Base-by-base conservation (phyloP, 2,888 invertebrate genomes). In the Eupsilia transversa region DNA sequence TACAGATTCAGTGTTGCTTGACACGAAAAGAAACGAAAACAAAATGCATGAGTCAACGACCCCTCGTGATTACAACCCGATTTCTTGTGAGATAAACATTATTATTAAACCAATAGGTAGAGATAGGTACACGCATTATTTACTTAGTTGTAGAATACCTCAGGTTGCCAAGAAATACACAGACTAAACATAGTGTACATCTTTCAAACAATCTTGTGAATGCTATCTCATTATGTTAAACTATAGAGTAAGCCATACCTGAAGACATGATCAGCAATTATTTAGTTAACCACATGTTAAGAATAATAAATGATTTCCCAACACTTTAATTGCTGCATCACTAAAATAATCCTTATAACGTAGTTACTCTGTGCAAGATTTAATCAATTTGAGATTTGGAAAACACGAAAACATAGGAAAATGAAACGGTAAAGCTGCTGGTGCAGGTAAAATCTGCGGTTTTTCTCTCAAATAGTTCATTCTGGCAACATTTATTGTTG, bases 391-490 rank as follows among this genome's bases (percentile, higher is more conserved):
- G 14, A 57, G 33, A 60, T 72, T 60, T 54, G 3, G 4, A 49
- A 69, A 57, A 69, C 59, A 71, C 56, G 23, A 68, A 61, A 63
- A 27, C 59, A n/a, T 70, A 38, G 10, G 5, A 57, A 72, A 66
- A 61, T 70, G 52, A 27, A 68, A 57, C 49, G 41, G 6, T 30
- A 56, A 64, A 74, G 69, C 73, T 63, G 20, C 9, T 74, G 64
- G 71, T 68, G 59, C 59, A 68, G 23, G 49, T 23, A n/a, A 41
- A 64, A 57, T 60, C 64, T 65, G 72, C 14, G 59, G 71, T n/a
- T 76, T 74, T 74, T 74, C 66, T 78, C 61, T 60, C 59, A 74
- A 80, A 76, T 65, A 38, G n/a, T 60, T 65, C 72, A 72, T 54
- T 72, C 59, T 60, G 35, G 65, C 65, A 61, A 68, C 78, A 64